Evolutionary conservation across 2,113 vertebrate species (phyloP).

Genomic region (Callorhinus ursinus): DNA sequence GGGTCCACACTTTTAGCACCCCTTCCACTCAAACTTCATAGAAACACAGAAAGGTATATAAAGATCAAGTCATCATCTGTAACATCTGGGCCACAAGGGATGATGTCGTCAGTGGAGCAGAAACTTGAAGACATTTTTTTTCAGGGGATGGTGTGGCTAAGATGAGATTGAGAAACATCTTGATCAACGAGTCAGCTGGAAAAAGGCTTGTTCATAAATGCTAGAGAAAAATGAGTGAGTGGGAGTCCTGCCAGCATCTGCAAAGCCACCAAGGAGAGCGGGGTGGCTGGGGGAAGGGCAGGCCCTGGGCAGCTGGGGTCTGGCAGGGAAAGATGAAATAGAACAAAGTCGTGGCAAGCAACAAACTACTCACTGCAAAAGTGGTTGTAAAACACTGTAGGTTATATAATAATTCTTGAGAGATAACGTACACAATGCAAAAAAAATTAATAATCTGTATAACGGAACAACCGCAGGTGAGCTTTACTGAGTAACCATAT

Average conservation of each 20-base stretch:
- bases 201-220: neutral
- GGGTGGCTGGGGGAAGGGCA: neutral
- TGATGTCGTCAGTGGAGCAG: neutral
- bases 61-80: neutral
- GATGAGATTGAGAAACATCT: neutral
- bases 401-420: neutral
- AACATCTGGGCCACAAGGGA: neutral
- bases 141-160: neutral
- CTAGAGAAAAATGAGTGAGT: neutral
- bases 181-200: neutral
- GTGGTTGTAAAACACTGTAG: neutral
- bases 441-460: neutral
- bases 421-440: neutral
- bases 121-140: neutral
- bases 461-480: neutral
- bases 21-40: neutral
- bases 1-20: neutral
- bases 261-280: neutral
- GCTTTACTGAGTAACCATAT: neutral
- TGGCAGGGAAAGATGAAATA: neutral
- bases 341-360: neutral
- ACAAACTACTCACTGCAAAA: neutral
- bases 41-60: neutral
- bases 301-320: neutral
- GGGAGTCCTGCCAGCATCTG: neutral